A percentile compares a stretch with the other conserved stretches of the same genome.
Conservation (phyloP, 2,888 invertebrate species). For the Chrysolina americana region DNA sequence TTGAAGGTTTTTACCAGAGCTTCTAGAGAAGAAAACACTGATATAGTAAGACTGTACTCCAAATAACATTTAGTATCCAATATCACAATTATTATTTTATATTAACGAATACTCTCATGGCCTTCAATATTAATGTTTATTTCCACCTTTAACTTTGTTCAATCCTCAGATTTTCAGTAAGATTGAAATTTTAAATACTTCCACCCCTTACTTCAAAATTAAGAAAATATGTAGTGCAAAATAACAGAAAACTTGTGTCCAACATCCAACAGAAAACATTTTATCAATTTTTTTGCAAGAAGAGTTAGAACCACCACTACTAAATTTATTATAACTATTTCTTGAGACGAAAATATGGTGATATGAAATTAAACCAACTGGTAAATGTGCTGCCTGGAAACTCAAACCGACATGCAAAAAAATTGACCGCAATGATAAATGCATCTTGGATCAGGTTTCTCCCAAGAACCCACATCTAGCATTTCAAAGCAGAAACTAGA, state of each 20-base stretch:
- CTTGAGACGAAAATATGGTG: background rate
- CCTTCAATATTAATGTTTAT: background rate
- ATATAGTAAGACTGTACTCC: constrained; percentile 10
- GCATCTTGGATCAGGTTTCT: background rate
- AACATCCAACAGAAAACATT: no score
- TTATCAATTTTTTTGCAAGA: background rate
- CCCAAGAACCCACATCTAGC: constrained; percentile 14
- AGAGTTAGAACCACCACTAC: background rate
- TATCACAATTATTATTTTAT: background rate
- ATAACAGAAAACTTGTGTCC: no score
- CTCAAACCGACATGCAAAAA: constrained; percentile 24
- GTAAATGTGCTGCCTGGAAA: background rate
- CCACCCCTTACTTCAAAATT: background rate
- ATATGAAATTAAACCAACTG: background rate
- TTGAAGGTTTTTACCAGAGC: background rate
- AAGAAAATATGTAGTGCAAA: background rate
- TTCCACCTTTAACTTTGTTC: background rate
- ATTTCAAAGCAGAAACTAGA: constrained; percentile 39
- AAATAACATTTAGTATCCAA: background rate
- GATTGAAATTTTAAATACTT: background rate
- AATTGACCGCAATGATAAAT: background rate
- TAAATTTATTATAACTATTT: background rate
- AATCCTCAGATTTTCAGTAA: background rate
- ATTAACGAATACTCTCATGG: background rate
- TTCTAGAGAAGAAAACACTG: background rate